Conservation (phyloP, 1,140 invertebrate genomes). For the Drosophila kepulauana region DNA sequence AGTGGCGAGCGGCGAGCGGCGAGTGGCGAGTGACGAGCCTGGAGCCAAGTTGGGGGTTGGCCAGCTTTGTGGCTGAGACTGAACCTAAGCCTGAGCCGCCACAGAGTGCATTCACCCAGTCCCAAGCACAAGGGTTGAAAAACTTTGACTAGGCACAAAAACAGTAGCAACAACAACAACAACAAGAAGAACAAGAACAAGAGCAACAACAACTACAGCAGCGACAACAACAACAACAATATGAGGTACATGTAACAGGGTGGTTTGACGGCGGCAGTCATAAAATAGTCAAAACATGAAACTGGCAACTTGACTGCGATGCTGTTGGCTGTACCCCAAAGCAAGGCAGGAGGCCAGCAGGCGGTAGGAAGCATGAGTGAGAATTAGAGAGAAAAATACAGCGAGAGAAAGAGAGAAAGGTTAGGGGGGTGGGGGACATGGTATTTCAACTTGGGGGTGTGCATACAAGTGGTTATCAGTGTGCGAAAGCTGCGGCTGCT, state of each 20-base stretch:
- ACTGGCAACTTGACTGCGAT: slow-evolving; percentile 42
- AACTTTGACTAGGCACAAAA: slow-evolving; percentile 45
- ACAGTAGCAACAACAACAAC: slow-evolving; percentile 22
- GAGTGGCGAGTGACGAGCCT: slow-evolving; percentile 7
- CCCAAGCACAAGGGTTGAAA: slow-evolving; percentile 69
- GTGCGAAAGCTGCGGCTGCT: slow-evolving; percentile 30
- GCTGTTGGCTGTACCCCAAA: slow-evolving; percentile 47
- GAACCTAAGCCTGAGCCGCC: slow-evolving; percentile 33
- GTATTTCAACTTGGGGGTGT: slow-evolving; percentile 15
- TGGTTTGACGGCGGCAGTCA: slow-evolving; percentile 46
- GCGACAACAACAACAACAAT: slow-evolving; percentile 33
- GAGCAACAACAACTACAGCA: slow-evolving; percentile 23
- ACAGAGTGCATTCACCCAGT: slow-evolving; percentile 87
- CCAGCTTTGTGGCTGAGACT: background rate
- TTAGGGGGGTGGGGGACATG: background rate
- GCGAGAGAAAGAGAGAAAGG: background rate
- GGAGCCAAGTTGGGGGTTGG: slow-evolving; percentile 31
- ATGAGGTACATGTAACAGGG: slow-evolving; percentile 42
- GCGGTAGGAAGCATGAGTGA: background rate
- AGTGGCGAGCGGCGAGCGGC: background rate
- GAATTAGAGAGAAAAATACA: background rate
- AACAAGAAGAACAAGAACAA: slow-evolving; percentile 32
- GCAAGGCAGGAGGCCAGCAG: background rate
- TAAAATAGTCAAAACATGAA: slow-evolving; percentile 54
- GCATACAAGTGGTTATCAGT: slow-evolving; percentile 79